A percentile compares a stretch with the other conserved stretches of the same genome.
phyloP scores from a whole-genome alignment of 2,113 vertebrate species.

The Hyla sarda region DNA sequence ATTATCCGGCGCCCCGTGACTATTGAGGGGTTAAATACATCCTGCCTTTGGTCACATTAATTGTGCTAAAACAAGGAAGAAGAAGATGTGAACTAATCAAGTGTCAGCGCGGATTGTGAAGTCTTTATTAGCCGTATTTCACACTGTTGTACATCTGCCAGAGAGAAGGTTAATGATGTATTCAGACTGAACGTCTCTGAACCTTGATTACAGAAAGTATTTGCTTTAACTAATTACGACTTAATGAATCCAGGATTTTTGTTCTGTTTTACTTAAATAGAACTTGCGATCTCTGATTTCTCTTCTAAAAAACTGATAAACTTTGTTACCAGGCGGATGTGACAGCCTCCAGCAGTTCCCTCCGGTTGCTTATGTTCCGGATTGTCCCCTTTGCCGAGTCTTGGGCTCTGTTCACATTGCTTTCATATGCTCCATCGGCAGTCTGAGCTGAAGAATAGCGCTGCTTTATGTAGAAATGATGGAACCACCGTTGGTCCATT shows the following conservation, averaged over 20 bases:
- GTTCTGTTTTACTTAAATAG: slow-evolving; percentile 21
- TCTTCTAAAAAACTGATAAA: neutral
- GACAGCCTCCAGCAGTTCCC: neutral
- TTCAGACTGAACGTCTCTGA: slow-evolving; percentile 23
- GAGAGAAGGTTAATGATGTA: slow-evolving; percentile 44
- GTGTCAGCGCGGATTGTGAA: neutral
- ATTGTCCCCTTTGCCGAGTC: neutral
- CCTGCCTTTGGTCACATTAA: neutral
- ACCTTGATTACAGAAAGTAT: slow-evolving; percentile 34
- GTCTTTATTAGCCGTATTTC: slow-evolving; percentile 17
- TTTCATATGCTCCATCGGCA: too few species aligned
- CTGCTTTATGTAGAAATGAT: too few species aligned
- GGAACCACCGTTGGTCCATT: too few species aligned
- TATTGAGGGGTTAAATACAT: neutral
- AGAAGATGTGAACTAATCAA: slow-evolving; percentile 18
- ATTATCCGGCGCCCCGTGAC: neutral
- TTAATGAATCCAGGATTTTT: slow-evolving; percentile 3
- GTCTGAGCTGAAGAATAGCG: too few species aligned
- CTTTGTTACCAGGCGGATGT: neutral
- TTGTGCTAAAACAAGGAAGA: neutral
- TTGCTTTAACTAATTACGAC: slow-evolving; percentile 24
- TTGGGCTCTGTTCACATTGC: neutral
- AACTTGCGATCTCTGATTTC: neutral
- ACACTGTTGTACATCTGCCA: slow-evolving; percentile 15
- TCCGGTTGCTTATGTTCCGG: neutral